phyloP scores from a whole-genome alignment of 2,113 vertebrate genomes.

The Drymodes brunneopygia region DNA sequence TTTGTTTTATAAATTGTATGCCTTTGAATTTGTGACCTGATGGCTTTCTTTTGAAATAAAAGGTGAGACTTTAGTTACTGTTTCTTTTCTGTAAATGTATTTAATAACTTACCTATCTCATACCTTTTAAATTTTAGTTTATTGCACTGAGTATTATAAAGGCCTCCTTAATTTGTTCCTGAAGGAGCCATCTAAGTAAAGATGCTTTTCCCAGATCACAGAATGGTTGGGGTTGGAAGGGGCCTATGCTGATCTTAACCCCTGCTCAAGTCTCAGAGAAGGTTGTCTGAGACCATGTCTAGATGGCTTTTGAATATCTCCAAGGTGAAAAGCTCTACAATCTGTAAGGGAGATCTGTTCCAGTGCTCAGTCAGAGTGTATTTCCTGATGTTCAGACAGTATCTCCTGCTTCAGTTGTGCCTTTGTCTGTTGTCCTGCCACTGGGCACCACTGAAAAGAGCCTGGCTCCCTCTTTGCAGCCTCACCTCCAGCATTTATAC shows the following conservation, averaged over 20 bases:
- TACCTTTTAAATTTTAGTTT: not conserved
- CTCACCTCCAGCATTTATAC: not conserved
- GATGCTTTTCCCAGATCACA: not conserved
- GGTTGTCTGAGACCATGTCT: not conserved
- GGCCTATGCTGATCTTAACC: not conserved
- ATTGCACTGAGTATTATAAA: not conserved
- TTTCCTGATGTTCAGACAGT: not conserved
- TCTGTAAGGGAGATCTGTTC: not conserved
- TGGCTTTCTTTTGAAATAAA: not conserved
- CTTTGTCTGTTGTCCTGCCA: not conserved
- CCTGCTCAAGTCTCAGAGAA: not conserved
- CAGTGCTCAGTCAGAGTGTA: not conserved
- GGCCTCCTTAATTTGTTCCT: not conserved
- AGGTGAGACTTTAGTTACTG: not conserved
- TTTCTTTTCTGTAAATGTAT: not conserved
- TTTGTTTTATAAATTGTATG: not conserved
- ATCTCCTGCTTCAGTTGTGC: not conserved
- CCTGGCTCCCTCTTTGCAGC: not conserved
- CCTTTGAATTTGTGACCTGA: not conserved
- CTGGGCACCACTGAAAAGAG: not conserved
- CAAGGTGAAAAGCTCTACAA: fast-evolving
- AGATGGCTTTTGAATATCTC: not conserved
- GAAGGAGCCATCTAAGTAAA: not conserved
- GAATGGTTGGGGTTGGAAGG: not conserved
- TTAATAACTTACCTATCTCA: not conserved